Conservation (phyloP, 2,888 invertebrate species). For the Harpagoxenus sublaevis region DNA sequence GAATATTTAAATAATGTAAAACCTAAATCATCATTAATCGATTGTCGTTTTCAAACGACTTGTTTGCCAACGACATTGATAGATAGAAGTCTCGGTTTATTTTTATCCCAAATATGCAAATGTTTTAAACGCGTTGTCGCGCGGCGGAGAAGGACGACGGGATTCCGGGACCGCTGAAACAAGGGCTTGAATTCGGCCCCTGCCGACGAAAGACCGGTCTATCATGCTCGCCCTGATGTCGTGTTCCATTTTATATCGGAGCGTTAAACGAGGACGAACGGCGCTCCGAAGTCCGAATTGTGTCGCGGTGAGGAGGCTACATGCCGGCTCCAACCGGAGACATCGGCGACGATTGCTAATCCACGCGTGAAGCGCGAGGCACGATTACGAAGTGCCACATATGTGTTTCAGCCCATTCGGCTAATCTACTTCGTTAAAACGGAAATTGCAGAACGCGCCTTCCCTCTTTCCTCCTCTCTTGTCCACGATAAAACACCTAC, state of each 20-base stretch:
- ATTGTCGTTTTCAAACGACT: background rate
- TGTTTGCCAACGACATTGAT: background rate
- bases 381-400: background rate
- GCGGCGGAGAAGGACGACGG: background rate
- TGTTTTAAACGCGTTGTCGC: too few species aligned
- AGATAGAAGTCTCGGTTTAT: background rate
- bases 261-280: background rate
- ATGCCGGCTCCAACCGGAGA: background rate
- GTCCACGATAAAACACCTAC: background rate
- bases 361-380: background rate
- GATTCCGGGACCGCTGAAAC: too few species aligned
- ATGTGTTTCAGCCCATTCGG: background rate
- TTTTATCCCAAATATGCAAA: too few species aligned
- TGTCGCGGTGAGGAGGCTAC: background rate
- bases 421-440: background rate
- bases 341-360: slow-evolving; percentile 1
- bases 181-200: slow-evolving; percentile 46
- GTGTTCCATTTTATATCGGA: background rate
- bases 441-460: background rate
- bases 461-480: background rate
- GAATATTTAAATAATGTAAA: too few species aligned
- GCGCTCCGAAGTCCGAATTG: too few species aligned
- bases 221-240: background rate
- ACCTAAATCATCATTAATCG: background rate
- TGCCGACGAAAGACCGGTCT: background rate